Evolutionary conservation across 2,888 invertebrate genomes (phyloP).

Genomic region (Troides helena): DNA sequence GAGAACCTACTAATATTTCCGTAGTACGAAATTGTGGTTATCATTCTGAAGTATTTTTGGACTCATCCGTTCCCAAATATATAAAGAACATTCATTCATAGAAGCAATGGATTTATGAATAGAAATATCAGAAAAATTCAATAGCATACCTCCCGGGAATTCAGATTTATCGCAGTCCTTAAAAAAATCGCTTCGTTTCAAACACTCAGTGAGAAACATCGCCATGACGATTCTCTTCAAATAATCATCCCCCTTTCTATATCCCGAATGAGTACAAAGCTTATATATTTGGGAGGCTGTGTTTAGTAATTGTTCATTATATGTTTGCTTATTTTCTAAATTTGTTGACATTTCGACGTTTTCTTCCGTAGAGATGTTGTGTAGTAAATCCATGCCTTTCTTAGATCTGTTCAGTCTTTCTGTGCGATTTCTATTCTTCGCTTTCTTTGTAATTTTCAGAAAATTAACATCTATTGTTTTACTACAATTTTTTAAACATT

Average conservation of each 20-base stretch:
- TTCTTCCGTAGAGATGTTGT: constrained; percentile 48
- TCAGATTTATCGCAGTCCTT: constrained; percentile 53
- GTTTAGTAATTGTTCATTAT: constrained; percentile 60
- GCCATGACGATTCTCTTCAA: constrained; percentile 89
- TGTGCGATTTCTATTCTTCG: constrained; percentile 66
- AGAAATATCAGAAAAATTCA: not conserved
- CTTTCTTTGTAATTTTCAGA: constrained; percentile 59
- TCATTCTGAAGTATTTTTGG: too few relatives aligned
- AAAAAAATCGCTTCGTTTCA: constrained; percentile 85
- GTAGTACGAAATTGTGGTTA: too few relatives aligned
- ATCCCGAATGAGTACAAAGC: constrained; percentile 83
- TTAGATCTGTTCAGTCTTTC: constrained; percentile 66
- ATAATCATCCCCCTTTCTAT: constrained; percentile 84
- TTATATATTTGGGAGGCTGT: constrained; percentile 78
- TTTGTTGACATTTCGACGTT: constrained; percentile 46
- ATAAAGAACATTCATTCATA: too few relatives aligned
- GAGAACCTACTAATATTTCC: too few relatives aligned
- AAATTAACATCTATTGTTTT: constrained; percentile 57
- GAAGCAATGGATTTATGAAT: not conserved
- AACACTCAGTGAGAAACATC: constrained; percentile 85
- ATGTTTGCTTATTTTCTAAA: constrained; percentile 52
- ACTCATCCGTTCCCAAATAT: too few relatives aligned
- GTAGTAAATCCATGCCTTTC: constrained; percentile 55
- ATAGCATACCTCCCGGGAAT: constrained; percentile 46
- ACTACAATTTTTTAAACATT: constrained; percentile 54